Conservation (phyloP, 1,140 invertebrate genomes). For the Drepana arcuata region DNA sequence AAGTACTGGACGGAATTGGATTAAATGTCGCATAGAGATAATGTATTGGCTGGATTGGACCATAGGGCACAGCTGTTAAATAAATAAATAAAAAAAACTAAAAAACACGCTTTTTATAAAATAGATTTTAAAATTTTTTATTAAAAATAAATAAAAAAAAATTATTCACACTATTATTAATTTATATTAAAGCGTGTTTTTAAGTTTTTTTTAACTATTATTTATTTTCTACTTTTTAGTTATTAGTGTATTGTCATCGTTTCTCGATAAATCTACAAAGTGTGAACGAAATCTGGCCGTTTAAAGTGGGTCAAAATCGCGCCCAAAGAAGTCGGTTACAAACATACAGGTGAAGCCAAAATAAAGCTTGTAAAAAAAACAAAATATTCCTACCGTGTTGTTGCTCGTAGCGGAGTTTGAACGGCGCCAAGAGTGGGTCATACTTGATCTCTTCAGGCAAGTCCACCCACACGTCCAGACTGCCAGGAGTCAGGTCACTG, state of each 20-base stretch:
- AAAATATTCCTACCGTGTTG: conserved; percentile 59
- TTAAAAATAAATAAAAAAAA: conserved; percentile 9
- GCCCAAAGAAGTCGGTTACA: too few species aligned
- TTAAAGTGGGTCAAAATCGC: too few species aligned
- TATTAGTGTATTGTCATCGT: too few species aligned
- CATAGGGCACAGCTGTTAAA: too few species aligned
- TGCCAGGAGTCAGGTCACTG: conserved; percentile 76
- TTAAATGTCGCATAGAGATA: too few species aligned
- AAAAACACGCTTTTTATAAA: background rate
- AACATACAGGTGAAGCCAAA: too few species aligned
- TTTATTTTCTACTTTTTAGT: too few species aligned
- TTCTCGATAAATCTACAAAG: too few species aligned
- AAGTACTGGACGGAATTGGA: background rate
- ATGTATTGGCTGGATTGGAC: too few species aligned
- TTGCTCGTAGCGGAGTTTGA: conserved; percentile 75
- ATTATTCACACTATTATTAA: background rate
- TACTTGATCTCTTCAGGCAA: conserved; percentile 76
- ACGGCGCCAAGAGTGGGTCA: conserved; percentile 75
- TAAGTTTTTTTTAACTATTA: too few species aligned
- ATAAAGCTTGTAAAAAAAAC: background rate
- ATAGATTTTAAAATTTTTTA: background rate
- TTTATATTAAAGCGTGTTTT: too few species aligned
- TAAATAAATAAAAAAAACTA: background rate
- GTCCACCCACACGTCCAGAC: conserved; percentile 75
- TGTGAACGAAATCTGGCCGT: too few species aligned